Evolutionary conservation across 2,888 invertebrate genomes (phyloP).

Genomic region (Erebia epiphron): DNA sequence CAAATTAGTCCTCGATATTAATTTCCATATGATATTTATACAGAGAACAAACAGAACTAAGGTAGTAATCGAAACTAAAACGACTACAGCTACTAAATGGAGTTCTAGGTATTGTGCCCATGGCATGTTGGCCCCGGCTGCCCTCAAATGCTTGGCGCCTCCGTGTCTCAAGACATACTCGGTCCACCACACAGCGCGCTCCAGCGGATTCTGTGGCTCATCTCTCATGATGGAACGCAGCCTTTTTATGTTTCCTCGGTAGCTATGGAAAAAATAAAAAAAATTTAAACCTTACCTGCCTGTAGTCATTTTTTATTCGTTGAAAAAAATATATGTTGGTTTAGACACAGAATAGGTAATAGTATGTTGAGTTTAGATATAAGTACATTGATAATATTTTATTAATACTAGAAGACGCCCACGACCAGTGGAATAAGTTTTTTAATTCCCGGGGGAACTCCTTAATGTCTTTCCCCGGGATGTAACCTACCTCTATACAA

Average conservation of each 20-base stretch:
- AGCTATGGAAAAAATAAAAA: conserved; percentile 34
- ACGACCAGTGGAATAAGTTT: background rate
- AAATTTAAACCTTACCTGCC: too few relatives aligned
- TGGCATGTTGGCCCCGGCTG: conserved; percentile 45
- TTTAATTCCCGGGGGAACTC: too few relatives aligned
- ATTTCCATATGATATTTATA: background rate
- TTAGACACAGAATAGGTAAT: too few relatives aligned
- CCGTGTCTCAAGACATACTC: conserved; percentile 50
- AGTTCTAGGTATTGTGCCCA: conserved; percentile 41
- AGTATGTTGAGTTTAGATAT: too few relatives aligned
- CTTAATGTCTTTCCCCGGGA: too few relatives aligned
- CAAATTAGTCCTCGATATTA: background rate
- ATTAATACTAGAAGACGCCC: too few relatives aligned
- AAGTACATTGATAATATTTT: too few relatives aligned
- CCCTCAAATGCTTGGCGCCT: conserved; percentile 46
- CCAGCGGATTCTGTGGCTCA: conserved; percentile 43
- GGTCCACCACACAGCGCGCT: conserved; percentile 42
- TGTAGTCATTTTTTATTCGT: too few relatives aligned
- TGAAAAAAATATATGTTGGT: too few relatives aligned
- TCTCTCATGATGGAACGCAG: conserved; percentile 45
- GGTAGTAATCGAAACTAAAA: background rate
- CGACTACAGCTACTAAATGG: conserved; percentile 21
- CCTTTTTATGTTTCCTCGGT: conserved; percentile 35
- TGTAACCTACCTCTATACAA: too few relatives aligned
- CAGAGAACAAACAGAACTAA: conserved; percentile 4